Evolutionary conservation across 2,113 vertebrate species (phyloP).

Genomic region (Ictidomys tridecemlineatus): DNA sequence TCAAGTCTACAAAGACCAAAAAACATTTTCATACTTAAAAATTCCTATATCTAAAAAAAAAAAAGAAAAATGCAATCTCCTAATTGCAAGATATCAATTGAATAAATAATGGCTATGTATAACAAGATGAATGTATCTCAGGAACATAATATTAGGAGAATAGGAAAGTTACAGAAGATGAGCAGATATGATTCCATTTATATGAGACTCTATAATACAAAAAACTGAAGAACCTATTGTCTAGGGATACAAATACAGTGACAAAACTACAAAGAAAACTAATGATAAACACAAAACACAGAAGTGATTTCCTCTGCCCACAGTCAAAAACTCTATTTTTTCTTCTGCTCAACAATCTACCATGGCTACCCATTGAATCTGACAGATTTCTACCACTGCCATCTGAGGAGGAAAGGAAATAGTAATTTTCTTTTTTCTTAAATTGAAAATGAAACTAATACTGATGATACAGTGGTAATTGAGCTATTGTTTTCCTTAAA

Average conservation of each 20-base stretch:
- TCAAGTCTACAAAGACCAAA: not conserved
- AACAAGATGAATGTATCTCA: not conserved
- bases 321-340: not conserved
- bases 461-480: not conserved
- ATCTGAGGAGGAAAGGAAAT: not conserved
- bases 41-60: not conserved
- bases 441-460: not conserved
- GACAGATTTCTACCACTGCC: not conserved
- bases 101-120: not conserved
- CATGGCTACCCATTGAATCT: not conserved
- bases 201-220: not conserved
- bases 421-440: not conserved
- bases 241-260: not conserved
- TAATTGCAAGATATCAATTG: not conserved
- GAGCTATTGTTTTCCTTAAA: not conserved
- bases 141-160: not conserved
- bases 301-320: not conserved
- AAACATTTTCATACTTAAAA: not conserved
- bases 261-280: constrained; percentile 3
- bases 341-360: not conserved
- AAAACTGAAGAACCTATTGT: not conserved
- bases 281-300: not conserved
- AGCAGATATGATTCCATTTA: not conserved
- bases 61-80: not conserved
- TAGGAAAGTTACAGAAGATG: not conserved